Conservation (phyloP, 2,888 invertebrate species). For the Erebia aethiops region DNA sequence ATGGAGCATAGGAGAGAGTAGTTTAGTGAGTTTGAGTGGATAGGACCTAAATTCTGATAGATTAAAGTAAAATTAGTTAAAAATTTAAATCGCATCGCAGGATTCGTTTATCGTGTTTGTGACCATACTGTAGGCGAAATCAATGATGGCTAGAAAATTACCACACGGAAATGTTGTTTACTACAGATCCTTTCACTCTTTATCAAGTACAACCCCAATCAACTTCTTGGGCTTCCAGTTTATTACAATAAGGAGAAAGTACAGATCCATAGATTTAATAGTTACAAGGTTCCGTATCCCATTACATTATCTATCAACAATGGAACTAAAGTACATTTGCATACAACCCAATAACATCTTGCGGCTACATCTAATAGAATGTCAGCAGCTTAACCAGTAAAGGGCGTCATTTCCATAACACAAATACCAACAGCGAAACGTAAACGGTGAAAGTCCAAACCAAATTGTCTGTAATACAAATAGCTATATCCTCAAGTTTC, state of each 20-base stretch:
- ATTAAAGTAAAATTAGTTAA: no score
- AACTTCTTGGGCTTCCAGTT: background rate
- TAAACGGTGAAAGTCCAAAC: slow-evolving; percentile 74
- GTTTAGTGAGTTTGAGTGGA: no score
- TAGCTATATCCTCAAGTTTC: slow-evolving; percentile 35
- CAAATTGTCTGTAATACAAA: slow-evolving; percentile 70
- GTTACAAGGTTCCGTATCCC: slow-evolving; percentile 22
- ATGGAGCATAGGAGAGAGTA: no score
- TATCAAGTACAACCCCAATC: background rate
- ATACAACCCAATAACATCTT: slow-evolving; percentile 29
- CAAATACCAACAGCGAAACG: slow-evolving; percentile 71
- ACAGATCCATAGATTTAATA: slow-evolving; percentile 27
- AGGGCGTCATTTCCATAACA: slow-evolving; percentile 65
- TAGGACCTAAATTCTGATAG: no score
- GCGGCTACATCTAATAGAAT: slow-evolving; percentile 44
- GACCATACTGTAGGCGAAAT: no score
- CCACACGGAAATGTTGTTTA: background rate
- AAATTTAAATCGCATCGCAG: no score
- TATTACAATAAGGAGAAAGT: slow-evolving; percentile 24
- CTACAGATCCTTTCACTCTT: background rate
- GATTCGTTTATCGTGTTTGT: no score
- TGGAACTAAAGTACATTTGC: slow-evolving; percentile 31
- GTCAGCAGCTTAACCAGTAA: slow-evolving; percentile 54
- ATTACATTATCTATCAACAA: slow-evolving; percentile 24
- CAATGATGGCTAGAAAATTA: background rate